A percentile compares a stretch with the other conserved stretches of the same genome.
Conservation (phyloP, 1,140 invertebrate genomes). For the Atopsyche davidsoni region DNA sequence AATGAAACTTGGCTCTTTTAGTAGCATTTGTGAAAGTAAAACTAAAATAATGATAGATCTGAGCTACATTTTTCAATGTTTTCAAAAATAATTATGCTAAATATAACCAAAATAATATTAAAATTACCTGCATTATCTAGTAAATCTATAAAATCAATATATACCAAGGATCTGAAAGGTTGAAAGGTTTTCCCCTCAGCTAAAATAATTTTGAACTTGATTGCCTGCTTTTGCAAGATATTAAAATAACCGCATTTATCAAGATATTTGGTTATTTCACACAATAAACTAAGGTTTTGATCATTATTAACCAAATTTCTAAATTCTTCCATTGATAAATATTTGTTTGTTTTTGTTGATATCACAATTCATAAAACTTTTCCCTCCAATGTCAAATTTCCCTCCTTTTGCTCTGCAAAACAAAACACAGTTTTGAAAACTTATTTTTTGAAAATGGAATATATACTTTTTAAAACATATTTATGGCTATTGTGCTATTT, state of each 20-base stretch:
- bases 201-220: not conserved
- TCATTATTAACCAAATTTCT: not conserved
- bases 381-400: too few relatives aligned
- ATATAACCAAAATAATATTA: too few relatives aligned
- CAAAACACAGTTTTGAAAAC: too few relatives aligned
- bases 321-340: too few relatives aligned
- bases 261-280: conserved; percentile 10
- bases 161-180: conserved; percentile 3
- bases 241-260: conserved; percentile 3
- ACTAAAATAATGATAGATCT: conserved; percentile 2
- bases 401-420: too few relatives aligned
- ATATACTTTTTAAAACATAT: not conserved
- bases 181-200: not conserved
- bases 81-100: too few relatives aligned
- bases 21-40: conserved; percentile 5
- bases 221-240: not conserved
- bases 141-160: conserved; percentile 4
- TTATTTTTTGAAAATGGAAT: conserved; percentile 3
- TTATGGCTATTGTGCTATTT: not conserved
- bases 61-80: too few relatives aligned
- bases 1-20: not conserved
- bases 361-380: too few relatives aligned
- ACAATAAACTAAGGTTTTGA: not conserved
- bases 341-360: too few relatives aligned
- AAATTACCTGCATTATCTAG: conserved; percentile 6